Percentiles rank a stretch among this genome's conserved stretches.
Conservation (phyloP, 1,140 invertebrate genomes). For the Conopomorpha cramerella region DNA sequence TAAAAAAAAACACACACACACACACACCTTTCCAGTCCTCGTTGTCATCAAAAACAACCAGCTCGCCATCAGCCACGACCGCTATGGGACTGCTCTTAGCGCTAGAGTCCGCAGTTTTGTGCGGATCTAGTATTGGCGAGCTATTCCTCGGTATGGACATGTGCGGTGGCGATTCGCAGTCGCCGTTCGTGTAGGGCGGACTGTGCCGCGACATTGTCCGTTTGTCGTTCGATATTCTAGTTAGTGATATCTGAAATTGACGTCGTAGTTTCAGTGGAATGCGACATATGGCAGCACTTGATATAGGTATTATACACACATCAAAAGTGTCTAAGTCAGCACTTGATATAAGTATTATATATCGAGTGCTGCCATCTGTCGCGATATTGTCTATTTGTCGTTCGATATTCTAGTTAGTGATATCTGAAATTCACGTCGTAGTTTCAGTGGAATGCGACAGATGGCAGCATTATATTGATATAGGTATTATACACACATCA, state of each 20-base stretch:
- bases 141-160: conserved; percentile 52
- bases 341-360: no score
- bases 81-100: conserved; percentile 55
- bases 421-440: no score
- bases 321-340: no score
- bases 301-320: no score
- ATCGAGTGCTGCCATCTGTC: no score
- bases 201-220: conserved; percentile 61
- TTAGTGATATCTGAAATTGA: conserved; percentile 36
- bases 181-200: conserved; percentile 50
- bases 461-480: no score
- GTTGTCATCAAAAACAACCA: conserved; percentile 82
- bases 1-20: no score
- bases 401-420: no score
- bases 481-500: no score
- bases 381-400: no score
- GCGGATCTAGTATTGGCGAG: conserved; percentile 59
- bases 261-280: conserved; percentile 9
- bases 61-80: conserved; percentile 71
- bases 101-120: conserved; percentile 39
- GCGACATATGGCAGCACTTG: no score
- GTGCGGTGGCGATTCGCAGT: conserved; percentile 23
- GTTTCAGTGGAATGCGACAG: no score
- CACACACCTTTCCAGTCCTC: conserved; percentile 68
- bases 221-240: conserved; percentile 46